These are phyloP conservation scores for Calosoma granatense DNA, from an alignment of 1,140 invertebrate species.

Conservation along the genomic window DNA sequence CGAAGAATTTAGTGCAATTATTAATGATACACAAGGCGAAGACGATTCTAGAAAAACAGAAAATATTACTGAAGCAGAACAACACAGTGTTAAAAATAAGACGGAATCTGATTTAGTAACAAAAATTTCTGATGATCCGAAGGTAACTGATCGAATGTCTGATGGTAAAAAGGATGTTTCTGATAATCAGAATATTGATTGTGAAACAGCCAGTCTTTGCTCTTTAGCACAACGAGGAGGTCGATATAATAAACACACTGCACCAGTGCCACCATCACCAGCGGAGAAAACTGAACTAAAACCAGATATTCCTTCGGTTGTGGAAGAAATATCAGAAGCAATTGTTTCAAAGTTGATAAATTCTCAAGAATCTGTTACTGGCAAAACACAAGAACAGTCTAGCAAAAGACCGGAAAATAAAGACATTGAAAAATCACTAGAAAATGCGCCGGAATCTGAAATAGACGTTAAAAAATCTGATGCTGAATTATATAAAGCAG, in stretches of 20 bases:
- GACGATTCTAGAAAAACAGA: neutral
- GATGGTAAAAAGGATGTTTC: neutral
- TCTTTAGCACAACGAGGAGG: conserved; percentile 20
- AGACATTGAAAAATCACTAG: neutral
- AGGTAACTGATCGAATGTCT: neutral
- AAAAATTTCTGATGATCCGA: neutral
- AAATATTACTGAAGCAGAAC: conserved; percentile 3
- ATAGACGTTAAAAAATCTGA: neutral
- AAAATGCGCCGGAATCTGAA: neutral
- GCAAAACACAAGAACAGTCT: neutral
- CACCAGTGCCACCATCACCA: conserved; percentile 25
- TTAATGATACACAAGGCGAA: too few relatives aligned
- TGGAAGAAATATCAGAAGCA: conserved; percentile 5
- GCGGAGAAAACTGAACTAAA: conserved; percentile 4
- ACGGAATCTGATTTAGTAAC: neutral
- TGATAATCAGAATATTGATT: neutral
- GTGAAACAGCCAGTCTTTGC: neutral
- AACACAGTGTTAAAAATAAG: conserved; percentile 8
- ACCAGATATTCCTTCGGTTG: conserved; percentile 9
- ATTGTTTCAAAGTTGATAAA: neutral
- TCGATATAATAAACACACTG: conserved; percentile 31
- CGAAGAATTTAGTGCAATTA: conserved; percentile 13
- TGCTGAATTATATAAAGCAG: neutral
- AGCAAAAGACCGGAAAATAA: neutral
- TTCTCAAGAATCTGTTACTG: neutral